A percentile compares a stretch with the other conserved stretches of the same genome.
phyloP scores from a whole-genome alignment of 2,888 invertebrate genomes.

The Nomada ferruginata region DNA sequence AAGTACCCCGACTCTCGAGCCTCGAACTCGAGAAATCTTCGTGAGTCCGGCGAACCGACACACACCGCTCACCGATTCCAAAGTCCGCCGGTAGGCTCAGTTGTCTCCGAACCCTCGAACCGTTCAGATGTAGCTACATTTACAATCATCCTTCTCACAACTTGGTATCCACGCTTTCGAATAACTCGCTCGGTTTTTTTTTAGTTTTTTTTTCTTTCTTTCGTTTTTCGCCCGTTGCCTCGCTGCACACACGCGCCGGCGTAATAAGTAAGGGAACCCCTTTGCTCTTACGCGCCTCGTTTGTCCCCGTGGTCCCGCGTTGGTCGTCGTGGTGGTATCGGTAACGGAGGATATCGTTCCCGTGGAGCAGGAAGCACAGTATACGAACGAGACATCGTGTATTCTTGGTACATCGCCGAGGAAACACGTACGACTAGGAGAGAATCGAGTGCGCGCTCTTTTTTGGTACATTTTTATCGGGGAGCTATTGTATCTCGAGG shows the following conservation, averaged over 20 bases:
- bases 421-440: conserved; percentile 1
- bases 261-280: background rate
- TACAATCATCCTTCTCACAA: conserved; percentile 6
- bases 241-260: background rate
- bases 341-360: background rate
- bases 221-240: conserved; percentile 4
- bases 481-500: too few species aligned
- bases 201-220: too few species aligned
- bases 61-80: conserved; percentile 74
- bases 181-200: background rate
- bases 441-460: too few species aligned
- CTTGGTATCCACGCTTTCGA: conserved; percentile 6
- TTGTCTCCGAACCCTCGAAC: conserved; percentile 83
- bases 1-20: conserved; percentile 48
- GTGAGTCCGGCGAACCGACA: conserved; percentile 71
- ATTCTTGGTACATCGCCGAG: background rate
- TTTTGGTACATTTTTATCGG: too few species aligned
- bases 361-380: background rate
- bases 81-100: conserved; percentile 79
- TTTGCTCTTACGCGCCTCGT: background rate
- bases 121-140: conserved; percentile 78
- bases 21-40: conserved; percentile 60
- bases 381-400: background rate
- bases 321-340: conserved; percentile 9
- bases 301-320: conserved; percentile 7